These are phyloP conservation scores for Mionectes macconnelli DNA, from an alignment of 2,113 vertebrate species.

Conservation along the genomic window DNA sequence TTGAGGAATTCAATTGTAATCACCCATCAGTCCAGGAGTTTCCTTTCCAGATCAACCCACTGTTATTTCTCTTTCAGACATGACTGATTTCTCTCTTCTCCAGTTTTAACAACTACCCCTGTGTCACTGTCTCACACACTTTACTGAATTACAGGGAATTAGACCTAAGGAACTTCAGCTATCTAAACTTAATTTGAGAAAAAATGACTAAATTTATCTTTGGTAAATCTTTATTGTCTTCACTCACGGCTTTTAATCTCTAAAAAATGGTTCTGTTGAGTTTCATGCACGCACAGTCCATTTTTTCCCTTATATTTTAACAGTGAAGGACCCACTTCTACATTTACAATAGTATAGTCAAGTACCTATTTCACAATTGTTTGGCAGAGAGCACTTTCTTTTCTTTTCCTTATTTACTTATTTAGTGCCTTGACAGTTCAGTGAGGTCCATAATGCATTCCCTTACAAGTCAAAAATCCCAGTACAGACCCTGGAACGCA, in stretches of 20 bases:
- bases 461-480: background rate
- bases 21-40: background rate
- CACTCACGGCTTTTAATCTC: background rate
- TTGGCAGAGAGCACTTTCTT: background rate
- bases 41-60: background rate
- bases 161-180: background rate
- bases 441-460: background rate
- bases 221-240: background rate
- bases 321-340: background rate
- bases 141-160: background rate
- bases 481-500: background rate
- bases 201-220: background rate
- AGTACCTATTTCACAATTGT: background rate
- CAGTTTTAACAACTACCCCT: background rate
- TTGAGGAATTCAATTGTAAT: background rate
- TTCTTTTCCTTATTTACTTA: background rate
- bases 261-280: background rate
- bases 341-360: background rate
- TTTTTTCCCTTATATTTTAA: background rate
- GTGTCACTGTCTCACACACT: background rate
- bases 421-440: background rate
- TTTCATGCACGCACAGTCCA: background rate
- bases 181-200: background rate
- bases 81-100: background rate
- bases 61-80: background rate